Base-by-base conservation (phyloP, 1,140 invertebrate species). In the Drosophila chauvacae region DNA sequence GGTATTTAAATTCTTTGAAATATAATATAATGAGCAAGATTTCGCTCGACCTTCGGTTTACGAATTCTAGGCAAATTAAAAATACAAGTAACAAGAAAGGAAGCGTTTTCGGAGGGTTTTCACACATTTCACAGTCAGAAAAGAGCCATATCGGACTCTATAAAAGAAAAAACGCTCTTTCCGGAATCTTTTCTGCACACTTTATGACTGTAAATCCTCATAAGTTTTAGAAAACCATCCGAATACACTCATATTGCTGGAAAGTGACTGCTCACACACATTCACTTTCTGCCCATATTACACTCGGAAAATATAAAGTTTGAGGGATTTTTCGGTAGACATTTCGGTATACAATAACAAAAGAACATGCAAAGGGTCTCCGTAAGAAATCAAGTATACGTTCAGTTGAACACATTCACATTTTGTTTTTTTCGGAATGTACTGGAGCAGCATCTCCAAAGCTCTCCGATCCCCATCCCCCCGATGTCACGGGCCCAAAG, bases 201-300 rank as follows among this genome's bases (percentile, higher is more conserved):
- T 20, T 20, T 20, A 20, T 20, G 20, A 20, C 20, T 20, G 20
- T 20, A 20, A 20, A 20, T 20, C 20, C 20, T 20, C 20, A 20
- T 20, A 20, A 20, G 20, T 20, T 20, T 20, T 20, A 20, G 20
- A 20, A 20, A 20, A 20, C 20, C 20, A 20, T 20, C 20, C 20
- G 20, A 20, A 20, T 20, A 20, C 20, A 20, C 20, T 20, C 20
- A 20, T 20, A 20, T 20, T 20, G 20, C 20, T 97, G 96, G 97
- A 97, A 93, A 95, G 95, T 93, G 42, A 68, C 58, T 47, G 74
- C 51, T 26, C 26, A 11, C n/a, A 48, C 9, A 14, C 1, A 16
- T 13, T 28, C 7, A 9, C 7, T 7, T n/a, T 3, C 16, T 11
- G 33, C 11, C 20, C 11, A 13, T 7, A 16, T 26, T 47, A 42